Evolutionary conservation across 2,888 invertebrate species (phyloP).

Genomic region (Anaspis maculata): DNA sequence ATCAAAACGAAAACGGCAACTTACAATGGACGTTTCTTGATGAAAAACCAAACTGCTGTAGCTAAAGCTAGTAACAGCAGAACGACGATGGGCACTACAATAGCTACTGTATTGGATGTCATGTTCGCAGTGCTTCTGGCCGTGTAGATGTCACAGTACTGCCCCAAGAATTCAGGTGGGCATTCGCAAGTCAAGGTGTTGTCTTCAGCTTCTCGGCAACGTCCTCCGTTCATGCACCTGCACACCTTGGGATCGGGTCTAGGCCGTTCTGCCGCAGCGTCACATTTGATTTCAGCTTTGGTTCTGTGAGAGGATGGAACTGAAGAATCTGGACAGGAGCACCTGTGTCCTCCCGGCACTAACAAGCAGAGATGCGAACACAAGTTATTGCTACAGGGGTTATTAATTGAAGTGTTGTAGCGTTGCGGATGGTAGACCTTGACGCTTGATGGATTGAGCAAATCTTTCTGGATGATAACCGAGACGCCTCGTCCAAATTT

Average conservation of each 20-base stretch:
- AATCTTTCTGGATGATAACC: constrained; percentile 69
- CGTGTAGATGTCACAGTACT: constrained; percentile 61
- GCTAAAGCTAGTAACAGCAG: constrained; percentile 64
- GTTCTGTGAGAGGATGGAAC: constrained; percentile 43
- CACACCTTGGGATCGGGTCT: constrained; percentile 71
- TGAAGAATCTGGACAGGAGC: constrained; percentile 78
- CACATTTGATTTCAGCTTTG: constrained; percentile 65
- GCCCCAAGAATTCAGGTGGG: constrained; percentile 61
- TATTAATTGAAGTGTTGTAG: constrained; percentile 66
- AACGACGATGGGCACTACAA: constrained; percentile 76
- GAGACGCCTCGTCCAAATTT: constrained; percentile 95
- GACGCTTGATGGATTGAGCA: constrained; percentile 79
- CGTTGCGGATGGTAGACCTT: constrained; percentile 78
- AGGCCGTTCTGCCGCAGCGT: constrained; percentile 71
- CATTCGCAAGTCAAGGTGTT: constrained; percentile 65
- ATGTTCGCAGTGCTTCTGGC: constrained; percentile 50
- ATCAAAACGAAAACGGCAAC: no score
- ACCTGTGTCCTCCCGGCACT: constrained; percentile 80
- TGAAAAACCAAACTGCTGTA: constrained; percentile 72
- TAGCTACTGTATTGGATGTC: constrained; percentile 57
- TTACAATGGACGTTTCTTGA: constrained; percentile 79
- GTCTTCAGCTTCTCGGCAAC: constrained; percentile 54
- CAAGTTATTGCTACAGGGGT: constrained; percentile 60
- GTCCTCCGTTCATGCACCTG: constrained; percentile 79
- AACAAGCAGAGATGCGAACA: constrained; percentile 92